These are phyloP conservation scores for Drosophila mimica DNA, from an alignment of 2,888 invertebrate genomes.

Conservation along the genomic window DNA sequence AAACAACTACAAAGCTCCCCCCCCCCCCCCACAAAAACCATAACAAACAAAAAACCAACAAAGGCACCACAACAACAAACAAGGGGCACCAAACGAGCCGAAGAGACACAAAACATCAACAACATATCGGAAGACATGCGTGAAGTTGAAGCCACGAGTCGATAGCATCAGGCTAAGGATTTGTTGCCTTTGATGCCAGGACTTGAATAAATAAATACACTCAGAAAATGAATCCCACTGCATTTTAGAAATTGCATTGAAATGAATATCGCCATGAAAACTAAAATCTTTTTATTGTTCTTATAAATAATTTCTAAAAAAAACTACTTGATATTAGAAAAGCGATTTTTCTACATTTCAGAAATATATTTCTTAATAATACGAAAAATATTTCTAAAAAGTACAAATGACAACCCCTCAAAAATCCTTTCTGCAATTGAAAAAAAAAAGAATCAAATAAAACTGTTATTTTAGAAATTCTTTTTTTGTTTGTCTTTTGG, in stretches of 20 bases:
- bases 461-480: too few species aligned
- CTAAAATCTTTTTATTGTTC: not conserved
- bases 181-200: constrained; percentile 39
- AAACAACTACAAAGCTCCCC: constrained; percentile 3
- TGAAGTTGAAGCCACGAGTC: constrained; percentile 20
- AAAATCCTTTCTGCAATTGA: not conserved
- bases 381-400: not conserved
- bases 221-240: not conserved
- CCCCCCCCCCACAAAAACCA: not conserved
- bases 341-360: too few species aligned
- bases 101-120: constrained; percentile 11
- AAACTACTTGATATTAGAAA: not conserved
- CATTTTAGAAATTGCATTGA: not conserved
- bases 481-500: too few species aligned
- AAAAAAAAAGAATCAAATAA: not conserved
- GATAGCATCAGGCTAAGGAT: constrained; percentile 49
- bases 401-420: accelerated
- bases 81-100: constrained; percentile 15
- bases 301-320: not conserved
- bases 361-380: not conserved
- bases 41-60: constrained; percentile 12
- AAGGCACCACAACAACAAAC: not conserved
- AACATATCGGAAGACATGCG: constrained; percentile 28
- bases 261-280: not conserved
- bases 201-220: constrained; percentile 36